phyloP scores from a whole-genome alignment of 2,113 vertebrate species.

The Aspidoscelis tigris region DNA sequence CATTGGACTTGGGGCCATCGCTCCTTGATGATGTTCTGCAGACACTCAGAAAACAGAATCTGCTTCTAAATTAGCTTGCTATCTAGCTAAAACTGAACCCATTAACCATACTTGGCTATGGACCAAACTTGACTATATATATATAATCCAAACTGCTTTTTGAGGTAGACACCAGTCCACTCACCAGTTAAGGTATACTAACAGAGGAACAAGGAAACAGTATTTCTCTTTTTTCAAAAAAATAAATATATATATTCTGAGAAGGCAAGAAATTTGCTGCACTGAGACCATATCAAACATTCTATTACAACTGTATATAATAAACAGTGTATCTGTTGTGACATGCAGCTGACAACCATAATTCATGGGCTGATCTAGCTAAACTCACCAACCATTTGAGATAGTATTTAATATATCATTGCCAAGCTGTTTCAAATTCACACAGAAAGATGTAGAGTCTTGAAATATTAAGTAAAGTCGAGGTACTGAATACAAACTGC shows the following conservation, averaged over 20 bases:
- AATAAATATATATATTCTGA: no score
- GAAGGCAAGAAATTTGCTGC: slow-evolving; percentile 1
- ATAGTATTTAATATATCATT: not conserved
- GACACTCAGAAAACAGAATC: slow-evolving; percentile 88
- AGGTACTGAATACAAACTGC: slow-evolving; percentile 1
- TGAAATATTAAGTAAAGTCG: not conserved
- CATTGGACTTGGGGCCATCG: slow-evolving; percentile 90
- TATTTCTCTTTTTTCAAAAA: not conserved
- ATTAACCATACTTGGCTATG: slow-evolving; percentile 17
- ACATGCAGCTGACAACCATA: no score
- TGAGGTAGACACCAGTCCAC: not conserved
- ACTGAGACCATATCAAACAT: slow-evolving; percentile 4
- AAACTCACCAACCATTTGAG: not conserved
- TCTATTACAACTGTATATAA: not conserved
- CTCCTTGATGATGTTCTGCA: slow-evolving; percentile 93
- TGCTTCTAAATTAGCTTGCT: slow-evolving; percentile 17
- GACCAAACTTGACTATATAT: slow-evolving; percentile 11
- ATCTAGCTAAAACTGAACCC: not conserved
- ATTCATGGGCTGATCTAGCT: slow-evolving; percentile 22
- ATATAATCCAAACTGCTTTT: slow-evolving; percentile 11
- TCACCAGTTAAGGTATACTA: not conserved
- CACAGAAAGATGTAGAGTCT: not conserved
- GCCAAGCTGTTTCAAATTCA: slow-evolving; percentile 1
- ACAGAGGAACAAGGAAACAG: not conserved
- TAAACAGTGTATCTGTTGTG: not conserved